Percentiles rank a stretch among this genome's conserved stretches.
Evolutionary conservation across 2,797 vertebrate genomes (phyloP).

Genomic region (Paratrypauchen microcephalus): DNA sequence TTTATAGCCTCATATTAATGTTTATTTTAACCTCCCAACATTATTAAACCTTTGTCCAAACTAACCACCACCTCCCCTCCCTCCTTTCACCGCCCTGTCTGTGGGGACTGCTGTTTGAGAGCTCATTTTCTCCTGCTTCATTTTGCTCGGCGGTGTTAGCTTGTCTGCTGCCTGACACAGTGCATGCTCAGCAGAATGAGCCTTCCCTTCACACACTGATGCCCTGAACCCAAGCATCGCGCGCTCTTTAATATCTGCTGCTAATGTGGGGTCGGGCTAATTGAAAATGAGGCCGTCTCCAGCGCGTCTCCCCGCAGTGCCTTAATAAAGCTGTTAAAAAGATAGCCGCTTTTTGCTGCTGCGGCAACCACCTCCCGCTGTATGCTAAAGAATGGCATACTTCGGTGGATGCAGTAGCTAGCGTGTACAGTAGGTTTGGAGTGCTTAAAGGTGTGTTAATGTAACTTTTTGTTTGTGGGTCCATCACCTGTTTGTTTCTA

Average conservation of each 20-base stretch:
- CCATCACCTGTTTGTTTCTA: too few species aligned
- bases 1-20: neutral
- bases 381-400: slow-evolving; percentile 43
- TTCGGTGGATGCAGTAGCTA: slow-evolving; percentile 36
- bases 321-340: slow-evolving; percentile 64
- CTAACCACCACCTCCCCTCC: too few species aligned
- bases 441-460: slow-evolving; percentile 16
- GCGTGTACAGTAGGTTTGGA: neutral
- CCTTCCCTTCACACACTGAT: slow-evolving; percentile 72
- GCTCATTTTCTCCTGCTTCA: slow-evolving; percentile 2
- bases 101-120: neutral
- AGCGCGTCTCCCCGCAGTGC: slow-evolving; percentile 62
- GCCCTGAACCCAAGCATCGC: slow-evolving; percentile 68
- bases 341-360: slow-evolving; percentile 41
- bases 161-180: slow-evolving; percentile 31
- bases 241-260: slow-evolving; percentile 73
- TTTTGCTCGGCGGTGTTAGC: slow-evolving; percentile 20
- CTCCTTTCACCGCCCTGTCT: neutral
- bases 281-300: slow-evolving; percentile 76
- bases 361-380: slow-evolving; percentile 40
- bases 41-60: neutral
- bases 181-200: slow-evolving; percentile 70
- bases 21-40: slow-evolving; percentile 1
- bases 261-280: slow-evolving; percentile 75
- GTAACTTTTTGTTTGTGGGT: too few species aligned